Base-by-base conservation (phyloP, 2,113 vertebrate genomes). In the Morone chrysops region DNA sequence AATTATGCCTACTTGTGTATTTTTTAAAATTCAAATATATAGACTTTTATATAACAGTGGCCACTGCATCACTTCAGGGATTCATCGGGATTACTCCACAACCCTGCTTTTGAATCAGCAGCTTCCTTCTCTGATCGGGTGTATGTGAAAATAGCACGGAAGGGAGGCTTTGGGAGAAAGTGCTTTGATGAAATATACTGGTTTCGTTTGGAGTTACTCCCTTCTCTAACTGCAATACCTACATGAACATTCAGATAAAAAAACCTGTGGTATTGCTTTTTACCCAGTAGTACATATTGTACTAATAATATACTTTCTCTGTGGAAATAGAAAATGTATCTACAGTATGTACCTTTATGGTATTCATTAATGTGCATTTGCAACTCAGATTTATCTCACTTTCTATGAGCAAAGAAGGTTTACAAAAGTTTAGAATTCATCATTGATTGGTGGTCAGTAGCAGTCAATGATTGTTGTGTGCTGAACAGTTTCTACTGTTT, bases 41-140 rank as follows among this genome's bases (percentile, higher is more conserved):
- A 36, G 47, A 31, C n/a, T 65, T 72, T 47, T 40, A 59, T 38
- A 38, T 60, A 17, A 59, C 56, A 16, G 5, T 40, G 22, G 38
- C 48, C 11, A 38, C 10, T 11, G 16, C 48, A 40, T 54, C 50
- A n/a, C 45, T 31, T 50, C 8, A 43, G 62, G 50, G 31, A 65
- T 57, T 66, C 45, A 57, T 65, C n/a, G 12, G 45, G 31, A 22
- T 63, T 25, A 73, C 25, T 51, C 60, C 10, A 14, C 10, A 57
- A 51, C 4, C 7, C 36, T 66, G 43, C 38, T 83, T 54, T 69
- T 75, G 25, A 75, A 75, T 75, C 76, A 70, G 45, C 22, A 66
- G 43, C 25, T 60, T 50, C 14, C 13, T n/a, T 62, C 5, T 57
- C 40, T 75, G 50, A 65, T 16, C 40, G 20, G 20, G 22, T 41